These are phyloP conservation scores for Bactericera cockerelli DNA, from an alignment of 1,140 invertebrate genomes.

Conservation along the genomic window DNA sequence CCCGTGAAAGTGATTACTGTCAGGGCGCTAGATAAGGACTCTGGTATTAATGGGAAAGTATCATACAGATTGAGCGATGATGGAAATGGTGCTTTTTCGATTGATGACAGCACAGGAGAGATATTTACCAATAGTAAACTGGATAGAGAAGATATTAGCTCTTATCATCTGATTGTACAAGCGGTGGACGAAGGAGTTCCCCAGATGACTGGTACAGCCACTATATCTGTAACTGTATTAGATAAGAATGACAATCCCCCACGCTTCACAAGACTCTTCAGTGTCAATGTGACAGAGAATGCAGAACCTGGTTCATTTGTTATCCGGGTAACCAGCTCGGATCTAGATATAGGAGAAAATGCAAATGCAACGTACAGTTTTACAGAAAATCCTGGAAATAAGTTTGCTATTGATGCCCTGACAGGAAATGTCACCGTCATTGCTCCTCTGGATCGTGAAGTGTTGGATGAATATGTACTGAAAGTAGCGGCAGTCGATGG, in stretches of 20 bases:
- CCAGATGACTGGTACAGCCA: slow-evolving; percentile 63
- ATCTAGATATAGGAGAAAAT: slow-evolving; percentile 71
- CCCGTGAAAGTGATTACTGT: slow-evolving; percentile 61
- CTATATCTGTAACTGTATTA: slow-evolving; percentile 63
- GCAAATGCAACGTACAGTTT: slow-evolving; percentile 80
- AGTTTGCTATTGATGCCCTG: slow-evolving; percentile 72
- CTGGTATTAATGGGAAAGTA: slow-evolving; percentile 69
- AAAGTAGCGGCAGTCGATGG: slow-evolving; percentile 77
- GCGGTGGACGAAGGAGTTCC: slow-evolving; percentile 76
- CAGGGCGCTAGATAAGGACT: slow-evolving; percentile 70
- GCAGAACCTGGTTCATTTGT: slow-evolving; percentile 82
- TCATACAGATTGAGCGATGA: slow-evolving; percentile 60
- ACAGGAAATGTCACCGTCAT: slow-evolving; percentile 84
- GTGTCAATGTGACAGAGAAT: slow-evolving; percentile 91
- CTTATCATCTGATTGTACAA: slow-evolving; percentile 69
- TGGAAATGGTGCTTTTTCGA: slow-evolving; percentile 59
- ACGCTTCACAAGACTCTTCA: slow-evolving; percentile 78
- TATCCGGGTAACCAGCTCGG: slow-evolving; percentile 77
- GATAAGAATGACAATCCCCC: slow-evolving; percentile 95
- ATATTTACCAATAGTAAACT: slow-evolving; percentile 68
- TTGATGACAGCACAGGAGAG: slow-evolving; percentile 64
- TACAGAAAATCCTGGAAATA: slow-evolving; percentile 70
- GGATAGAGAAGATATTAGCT: slow-evolving; percentile 72
- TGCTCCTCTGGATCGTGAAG: slow-evolving; percentile 67
- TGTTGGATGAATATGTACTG: slow-evolving; percentile 76